Evolutionary conservation across 2,113 vertebrate species (phyloP), one percentile per base, ranked within the genome.

Genomic region (Xiphophorus hellerii): DNA sequence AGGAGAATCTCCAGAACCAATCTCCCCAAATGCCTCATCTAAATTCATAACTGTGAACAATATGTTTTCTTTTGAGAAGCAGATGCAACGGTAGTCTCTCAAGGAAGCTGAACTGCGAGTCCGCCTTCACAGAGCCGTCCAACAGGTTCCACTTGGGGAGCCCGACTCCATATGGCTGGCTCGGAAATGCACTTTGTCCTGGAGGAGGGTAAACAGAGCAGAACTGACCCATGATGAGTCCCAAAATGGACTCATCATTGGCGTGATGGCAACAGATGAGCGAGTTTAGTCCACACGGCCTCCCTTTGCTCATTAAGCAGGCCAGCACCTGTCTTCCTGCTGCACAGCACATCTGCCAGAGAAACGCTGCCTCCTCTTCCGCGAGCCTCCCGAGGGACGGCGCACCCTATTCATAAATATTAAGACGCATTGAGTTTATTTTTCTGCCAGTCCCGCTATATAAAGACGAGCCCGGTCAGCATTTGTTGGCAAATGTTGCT

Each of bases 171-270:
- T 85, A 86, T 92, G 90, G 85, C 73, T 31, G 2, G 30, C 20
- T 85, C 78, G 78, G 67, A 39, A 84, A 65, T 63, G 73, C 61
- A 69, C 71, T 81, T 69, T 81, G 74, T 89, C 84, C 88, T 82
- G 82, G 73, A 82, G 85, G 80, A 73, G 48, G 78, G 48, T 82
- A 90, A 84, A 83, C 77, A 66, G 80, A 89, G 86, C 73, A 28
- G 73, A 88, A 91, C 81, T 88, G 89, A 88, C 87, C 51, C 25
- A n/a, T 58, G 51, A 58, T 58, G 51, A 58, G 51, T 58, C 91
- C 88, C 80, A 88, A 91, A 92, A 91, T 92, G 90, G 89, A 92
- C 89, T 89, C 86, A 91, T 91, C 91, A 93, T 93, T 82, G 89
- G 87, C 78, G 81, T 81, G 89, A 85, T 90, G 86, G 88, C 89